These are phyloP conservation scores for Hylia prasina DNA, from an alignment of 2,113 vertebrate species.

Conservation along the genomic window DNA sequence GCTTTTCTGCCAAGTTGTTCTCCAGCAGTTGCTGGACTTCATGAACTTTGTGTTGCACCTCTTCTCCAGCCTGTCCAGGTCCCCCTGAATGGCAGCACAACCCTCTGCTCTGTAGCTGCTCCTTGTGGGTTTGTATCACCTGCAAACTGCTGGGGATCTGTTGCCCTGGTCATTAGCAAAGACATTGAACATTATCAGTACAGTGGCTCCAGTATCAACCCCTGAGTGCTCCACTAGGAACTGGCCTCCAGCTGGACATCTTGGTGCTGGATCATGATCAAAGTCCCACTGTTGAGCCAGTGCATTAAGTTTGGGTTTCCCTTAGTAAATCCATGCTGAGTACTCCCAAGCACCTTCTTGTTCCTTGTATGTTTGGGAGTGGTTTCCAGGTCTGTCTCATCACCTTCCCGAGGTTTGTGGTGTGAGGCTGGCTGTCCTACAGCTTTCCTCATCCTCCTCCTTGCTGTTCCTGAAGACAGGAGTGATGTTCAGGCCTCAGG, in stretches of 20 bases:
- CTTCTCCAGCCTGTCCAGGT: background rate
- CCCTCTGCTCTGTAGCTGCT: background rate
- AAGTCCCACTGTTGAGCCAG: too few species aligned
- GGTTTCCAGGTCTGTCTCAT: background rate
- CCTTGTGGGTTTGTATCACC: background rate
- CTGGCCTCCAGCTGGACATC: background rate
- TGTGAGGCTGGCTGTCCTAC: background rate
- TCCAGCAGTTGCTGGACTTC: background rate
- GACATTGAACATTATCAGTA: background rate
- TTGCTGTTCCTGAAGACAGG: background rate
- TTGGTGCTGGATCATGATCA: background rate
- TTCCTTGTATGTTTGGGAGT: background rate
- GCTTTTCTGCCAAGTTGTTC: background rate
- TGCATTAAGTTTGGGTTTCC: background rate
- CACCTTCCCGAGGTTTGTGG: background rate
- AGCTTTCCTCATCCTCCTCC: background rate
- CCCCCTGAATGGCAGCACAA: background rate
- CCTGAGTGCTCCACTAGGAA: background rate
- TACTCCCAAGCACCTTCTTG: background rate
- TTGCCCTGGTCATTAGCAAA: background rate
- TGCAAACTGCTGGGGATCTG: background rate
- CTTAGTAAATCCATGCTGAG: background rate
- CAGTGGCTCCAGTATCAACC: background rate
- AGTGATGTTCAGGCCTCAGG: background rate
- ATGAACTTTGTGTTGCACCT: background rate